Conservation (phyloP, 1,140 invertebrate genomes). For the Meloidogyne floridensis region DNA sequence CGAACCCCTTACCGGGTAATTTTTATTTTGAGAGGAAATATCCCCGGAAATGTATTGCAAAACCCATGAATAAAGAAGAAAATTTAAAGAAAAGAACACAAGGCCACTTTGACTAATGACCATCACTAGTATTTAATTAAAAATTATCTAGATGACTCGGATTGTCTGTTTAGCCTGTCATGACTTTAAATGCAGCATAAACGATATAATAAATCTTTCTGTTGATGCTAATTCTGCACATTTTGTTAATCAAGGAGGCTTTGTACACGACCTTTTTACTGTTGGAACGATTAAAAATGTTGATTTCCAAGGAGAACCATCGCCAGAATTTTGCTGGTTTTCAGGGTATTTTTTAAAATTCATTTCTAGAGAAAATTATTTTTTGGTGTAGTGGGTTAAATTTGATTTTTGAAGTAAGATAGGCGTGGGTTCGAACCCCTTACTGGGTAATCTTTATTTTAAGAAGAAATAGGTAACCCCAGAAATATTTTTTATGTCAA, state of each 20-base stretch:
- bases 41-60: too few species aligned
- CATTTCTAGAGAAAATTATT: neutral
- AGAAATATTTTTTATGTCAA: too few species aligned
- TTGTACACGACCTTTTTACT: constrained; percentile 33
- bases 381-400: too few species aligned
- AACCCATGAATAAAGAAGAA: too few species aligned
- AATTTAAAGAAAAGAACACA: too few species aligned
- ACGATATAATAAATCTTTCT: constrained; percentile 31
- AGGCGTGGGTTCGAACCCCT: too few species aligned
- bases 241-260: constrained; percentile 37
- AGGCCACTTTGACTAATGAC: too few species aligned
- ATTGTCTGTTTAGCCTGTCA: constrained; percentile 19
- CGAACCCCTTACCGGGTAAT: too few species aligned
- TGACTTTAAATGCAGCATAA: constrained; percentile 13
- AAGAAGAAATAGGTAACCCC: too few species aligned
- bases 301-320: constrained; percentile 4
- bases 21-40: too few species aligned
- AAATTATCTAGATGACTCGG: constrained; percentile 16
- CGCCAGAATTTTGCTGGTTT: constrained; percentile 31
- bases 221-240: constrained; percentile 26
- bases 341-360: constrained; percentile 24
- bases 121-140: neutral
- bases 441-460: too few species aligned
- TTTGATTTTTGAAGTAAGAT: too few species aligned
- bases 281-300: constrained; percentile 12